Conservation (phyloP, 2,797 vertebrate genomes). For the Austrolebias charrua region DNA sequence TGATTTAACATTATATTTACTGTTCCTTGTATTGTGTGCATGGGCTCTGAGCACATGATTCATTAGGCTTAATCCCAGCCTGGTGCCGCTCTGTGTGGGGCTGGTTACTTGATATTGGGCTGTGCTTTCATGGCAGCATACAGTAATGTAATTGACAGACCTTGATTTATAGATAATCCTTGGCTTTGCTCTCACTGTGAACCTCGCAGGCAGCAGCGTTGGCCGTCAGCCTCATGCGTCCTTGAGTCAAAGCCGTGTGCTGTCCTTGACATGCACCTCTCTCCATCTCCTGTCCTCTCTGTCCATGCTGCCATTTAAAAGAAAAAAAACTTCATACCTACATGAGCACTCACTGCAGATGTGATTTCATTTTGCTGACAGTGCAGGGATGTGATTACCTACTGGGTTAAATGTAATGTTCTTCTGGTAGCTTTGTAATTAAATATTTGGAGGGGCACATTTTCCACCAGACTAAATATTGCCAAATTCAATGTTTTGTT, state of each 20-base stretch:
- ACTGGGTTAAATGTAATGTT: constrained; percentile 45
- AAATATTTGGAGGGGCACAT: constrained; percentile 36
- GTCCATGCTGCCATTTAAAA: constrained; percentile 32
- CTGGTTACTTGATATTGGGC: constrained; percentile 48
- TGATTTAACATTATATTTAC: background rate
- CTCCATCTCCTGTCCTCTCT: constrained; percentile 1
- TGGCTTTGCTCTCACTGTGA: constrained; percentile 46
- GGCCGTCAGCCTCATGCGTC: constrained; percentile 59
- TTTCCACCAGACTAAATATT: constrained; percentile 53
- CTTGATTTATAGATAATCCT: constrained; percentile 66
- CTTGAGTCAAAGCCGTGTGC: constrained; percentile 65
- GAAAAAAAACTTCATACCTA: constrained; percentile 36
- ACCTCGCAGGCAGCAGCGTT: constrained; percentile 35
- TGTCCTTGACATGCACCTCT: constrained; percentile 71
- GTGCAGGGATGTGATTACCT: constrained; percentile 56
- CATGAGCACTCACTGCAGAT: constrained; percentile 34
- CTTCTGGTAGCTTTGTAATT: constrained; percentile 57
- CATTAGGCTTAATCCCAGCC: constrained; percentile 21
- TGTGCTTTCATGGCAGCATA: constrained; percentile 29
- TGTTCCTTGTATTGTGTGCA: background rate
- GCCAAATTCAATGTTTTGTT: constrained; percentile 51
- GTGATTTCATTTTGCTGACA: constrained; percentile 64
- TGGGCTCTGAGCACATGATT: constrained; percentile 12
- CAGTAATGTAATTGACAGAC: constrained; percentile 44
- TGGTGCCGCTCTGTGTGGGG: constrained; percentile 20